phyloP scores from a whole-genome alignment of 2,888 invertebrate genomes.

The Stratiomys singularior region DNA sequence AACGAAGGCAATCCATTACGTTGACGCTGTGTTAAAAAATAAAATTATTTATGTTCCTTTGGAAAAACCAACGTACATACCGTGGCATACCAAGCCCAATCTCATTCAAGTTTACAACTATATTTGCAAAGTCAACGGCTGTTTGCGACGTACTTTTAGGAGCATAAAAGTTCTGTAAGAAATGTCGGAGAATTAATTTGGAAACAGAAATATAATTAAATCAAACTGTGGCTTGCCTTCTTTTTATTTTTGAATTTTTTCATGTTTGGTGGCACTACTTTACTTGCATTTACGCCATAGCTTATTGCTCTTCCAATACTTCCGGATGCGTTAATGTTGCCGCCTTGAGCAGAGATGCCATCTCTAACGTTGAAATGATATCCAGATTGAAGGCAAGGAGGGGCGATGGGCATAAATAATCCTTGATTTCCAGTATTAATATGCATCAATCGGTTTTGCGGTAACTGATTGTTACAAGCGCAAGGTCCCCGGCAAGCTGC shows the following conservation, averaged over 20 bases:
- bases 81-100: neutral
- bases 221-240: neutral
- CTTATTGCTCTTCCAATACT: too few species aligned
- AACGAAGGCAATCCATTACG: neutral
- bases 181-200: too few species aligned
- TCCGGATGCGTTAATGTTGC: too few species aligned
- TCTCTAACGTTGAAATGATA: too few species aligned
- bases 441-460: too few species aligned
- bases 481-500: too few species aligned
- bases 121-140: neutral
- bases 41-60: neutral
- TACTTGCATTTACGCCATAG: too few species aligned
- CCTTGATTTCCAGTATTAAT: too few species aligned
- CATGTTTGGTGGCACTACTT: neutral
- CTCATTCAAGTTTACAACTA: constrained; percentile 29
- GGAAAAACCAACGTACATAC: neutral
- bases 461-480: too few species aligned
- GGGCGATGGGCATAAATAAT: too few species aligned
- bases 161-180: neutral
- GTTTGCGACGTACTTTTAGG: neutral
- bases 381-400: too few species aligned
- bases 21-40: neutral
- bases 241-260: neutral
- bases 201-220: neutral
- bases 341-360: too few species aligned